Evolutionary conservation across 2,888 invertebrate genomes (phyloP).

Genomic region (Muschampia plurimacula): DNA sequence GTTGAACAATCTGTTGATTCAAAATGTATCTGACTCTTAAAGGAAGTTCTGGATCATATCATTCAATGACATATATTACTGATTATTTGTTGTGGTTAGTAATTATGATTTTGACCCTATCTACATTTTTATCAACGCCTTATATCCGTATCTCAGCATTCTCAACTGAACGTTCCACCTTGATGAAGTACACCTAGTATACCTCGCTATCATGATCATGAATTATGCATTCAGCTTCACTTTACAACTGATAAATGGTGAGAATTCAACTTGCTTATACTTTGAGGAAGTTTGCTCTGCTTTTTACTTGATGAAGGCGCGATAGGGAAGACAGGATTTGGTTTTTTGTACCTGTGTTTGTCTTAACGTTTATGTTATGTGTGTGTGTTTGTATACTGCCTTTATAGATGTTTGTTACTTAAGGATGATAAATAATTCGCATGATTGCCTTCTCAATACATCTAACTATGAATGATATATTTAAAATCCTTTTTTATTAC

Average conservation of each 20-base stretch:
- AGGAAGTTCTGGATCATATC: too few species aligned
- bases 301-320: background rate
- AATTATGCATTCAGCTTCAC: slow-evolving; percentile 21
- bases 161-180: background rate
- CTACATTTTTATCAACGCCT: background rate
- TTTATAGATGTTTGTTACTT: too few species aligned
- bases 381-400: background rate
- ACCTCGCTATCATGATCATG: slow-evolving; percentile 16
- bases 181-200: slow-evolving; percentile 11
- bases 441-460: background rate
- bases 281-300: slow-evolving; percentile 15
- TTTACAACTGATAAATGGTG: slow-evolving; percentile 21
- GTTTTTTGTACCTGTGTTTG: slow-evolving; percentile 5
- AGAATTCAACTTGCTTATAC: slow-evolving; percentile 14
- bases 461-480: background rate
- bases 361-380: background rate
- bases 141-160: background rate
- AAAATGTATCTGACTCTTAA: too few species aligned
- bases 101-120: background rate
- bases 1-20: too few species aligned
- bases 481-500: background rate
- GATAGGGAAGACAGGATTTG: slow-evolving; percentile 3
- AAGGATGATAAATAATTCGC: too few species aligned
- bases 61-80: too few species aligned
- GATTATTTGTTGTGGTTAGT: too few species aligned